Evolutionary conservation across 2,888 invertebrate species (phyloP).

Genomic region (Apantesis nais): DNA sequence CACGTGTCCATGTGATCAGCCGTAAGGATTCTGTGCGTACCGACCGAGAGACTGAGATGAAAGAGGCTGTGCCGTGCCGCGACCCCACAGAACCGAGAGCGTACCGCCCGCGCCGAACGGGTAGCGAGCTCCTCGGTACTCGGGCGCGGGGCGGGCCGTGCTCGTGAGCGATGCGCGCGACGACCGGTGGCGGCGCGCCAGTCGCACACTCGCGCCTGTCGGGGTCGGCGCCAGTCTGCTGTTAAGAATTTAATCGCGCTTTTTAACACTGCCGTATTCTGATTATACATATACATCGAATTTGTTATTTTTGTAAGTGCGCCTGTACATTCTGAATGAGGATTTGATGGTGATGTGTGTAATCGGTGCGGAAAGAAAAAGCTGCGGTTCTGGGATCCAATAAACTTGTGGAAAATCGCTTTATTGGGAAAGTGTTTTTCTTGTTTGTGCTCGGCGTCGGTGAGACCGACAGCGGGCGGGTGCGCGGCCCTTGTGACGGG

Average conservation of each 20-base stretch:
- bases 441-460: slow-evolving; percentile 69
- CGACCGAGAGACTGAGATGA: slow-evolving; percentile 54
- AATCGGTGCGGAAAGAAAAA: slow-evolving; percentile 42
- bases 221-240: slow-evolving; percentile 63
- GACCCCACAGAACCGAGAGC: slow-evolving; percentile 43
- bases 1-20: slow-evolving; percentile 71
- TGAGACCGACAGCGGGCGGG: slow-evolving; percentile 60
- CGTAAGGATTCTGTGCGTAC: slow-evolving; percentile 52
- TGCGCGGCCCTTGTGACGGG: slow-evolving; percentile 66
- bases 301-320: slow-evolving; percentile 53
- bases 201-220: slow-evolving; percentile 75
- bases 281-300: slow-evolving; percentile 52
- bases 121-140: slow-evolving; percentile 40
- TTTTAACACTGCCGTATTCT: slow-evolving; percentile 56
- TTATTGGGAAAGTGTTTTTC: slow-evolving; percentile 78
- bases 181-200: slow-evolving; percentile 61
- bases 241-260: slow-evolving; percentile 57
- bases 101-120: slow-evolving; percentile 36
- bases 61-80: slow-evolving; percentile 71
- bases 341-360: slow-evolving; percentile 60
- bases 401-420: slow-evolving; percentile 59
- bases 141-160: slow-evolving; percentile 57
- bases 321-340: slow-evolving; percentile 51
- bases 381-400: slow-evolving; percentile 50
- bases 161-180: slow-evolving; percentile 54